Percentiles rank a stretch among this genome's conserved stretches.
Conservation (phyloP, 1,140 invertebrate genomes). For the Neoseiulus cucumeris region DNA sequence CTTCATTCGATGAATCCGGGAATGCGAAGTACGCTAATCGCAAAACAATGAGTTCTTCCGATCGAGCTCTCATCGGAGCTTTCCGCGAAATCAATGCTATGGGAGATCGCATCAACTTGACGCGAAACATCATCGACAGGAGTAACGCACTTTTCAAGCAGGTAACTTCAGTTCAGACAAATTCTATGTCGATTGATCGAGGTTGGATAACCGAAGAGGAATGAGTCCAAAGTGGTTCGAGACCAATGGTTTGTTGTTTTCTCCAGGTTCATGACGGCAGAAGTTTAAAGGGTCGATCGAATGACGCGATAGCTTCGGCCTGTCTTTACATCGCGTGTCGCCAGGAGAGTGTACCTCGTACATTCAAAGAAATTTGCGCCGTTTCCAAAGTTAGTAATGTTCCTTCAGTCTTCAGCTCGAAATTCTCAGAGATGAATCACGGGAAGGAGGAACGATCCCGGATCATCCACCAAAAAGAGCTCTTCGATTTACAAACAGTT, state of each 20-base stretch:
- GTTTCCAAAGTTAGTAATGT: conserved; percentile 17
- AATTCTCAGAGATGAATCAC: not conserved
- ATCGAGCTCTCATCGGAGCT: conserved; percentile 79
- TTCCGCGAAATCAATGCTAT: conserved; percentile 91
- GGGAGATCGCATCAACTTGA: conserved; percentile 91
- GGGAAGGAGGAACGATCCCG: no score
- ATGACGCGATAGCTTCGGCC: conserved; percentile 94
- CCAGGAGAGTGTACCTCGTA: conserved; percentile 92
- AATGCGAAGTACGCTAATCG: conserved; percentile 77
- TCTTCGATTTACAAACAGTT: conserved; percentile 58
- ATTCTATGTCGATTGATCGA: not conserved
- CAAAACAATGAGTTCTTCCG: conserved; percentile 72
- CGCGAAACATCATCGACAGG: conserved; percentile 57
- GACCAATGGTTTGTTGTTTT: conserved; percentile 4
- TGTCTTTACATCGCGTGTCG: conserved; percentile 97
- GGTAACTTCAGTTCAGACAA: conserved; percentile 6
- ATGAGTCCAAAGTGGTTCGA: not conserved
- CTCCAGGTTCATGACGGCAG: conserved; percentile 97
- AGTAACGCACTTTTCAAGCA: conserved; percentile 14
- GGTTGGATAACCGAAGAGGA: not conserved
- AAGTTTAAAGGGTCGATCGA: conserved; percentile 76
- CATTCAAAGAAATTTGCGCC: conserved; percentile 47
- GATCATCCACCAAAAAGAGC: no score
- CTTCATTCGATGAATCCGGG: conserved; percentile 61
- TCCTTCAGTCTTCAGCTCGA: not conserved